These are phyloP conservation scores for Caenorhabditis sp. DNA, from an alignment of 2,888 invertebrate species.

Conservation along the genomic window DNA sequence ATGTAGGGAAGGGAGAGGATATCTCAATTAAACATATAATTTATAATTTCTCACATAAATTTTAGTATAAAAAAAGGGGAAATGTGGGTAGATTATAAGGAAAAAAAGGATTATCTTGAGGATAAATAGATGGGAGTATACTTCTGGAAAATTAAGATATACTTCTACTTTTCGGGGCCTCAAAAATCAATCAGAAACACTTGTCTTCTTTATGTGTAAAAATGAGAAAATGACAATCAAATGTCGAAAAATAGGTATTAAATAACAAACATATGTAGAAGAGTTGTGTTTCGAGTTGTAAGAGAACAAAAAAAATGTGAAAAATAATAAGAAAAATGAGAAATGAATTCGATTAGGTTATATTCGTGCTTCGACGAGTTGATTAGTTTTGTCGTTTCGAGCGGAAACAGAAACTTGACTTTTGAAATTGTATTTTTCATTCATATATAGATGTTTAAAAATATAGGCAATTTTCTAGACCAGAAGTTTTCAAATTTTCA, in stretches of 20 bases:
- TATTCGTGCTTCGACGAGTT: neutral
- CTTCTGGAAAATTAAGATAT: too few relatives aligned
- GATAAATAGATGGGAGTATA: too few relatives aligned
- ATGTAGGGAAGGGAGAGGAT: neutral
- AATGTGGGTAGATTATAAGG: neutral
- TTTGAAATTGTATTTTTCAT: too few relatives aligned
- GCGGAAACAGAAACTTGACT: neutral
- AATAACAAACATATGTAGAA: neutral
- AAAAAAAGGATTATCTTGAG: neutral
- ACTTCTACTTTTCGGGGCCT: too few relatives aligned
- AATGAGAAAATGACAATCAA: neutral
- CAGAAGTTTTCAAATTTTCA: too few relatives aligned
- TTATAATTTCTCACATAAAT: constrained; percentile 1
- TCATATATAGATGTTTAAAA: too few relatives aligned
- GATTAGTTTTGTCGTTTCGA: neutral
- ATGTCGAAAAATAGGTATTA: neutral
- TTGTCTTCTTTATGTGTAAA: neutral
- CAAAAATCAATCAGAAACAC: neutral
- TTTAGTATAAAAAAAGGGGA: neutral
- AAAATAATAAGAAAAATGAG: neutral
- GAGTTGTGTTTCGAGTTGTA: neutral
- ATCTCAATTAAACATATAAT: neutral
- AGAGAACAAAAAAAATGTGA: neutral
- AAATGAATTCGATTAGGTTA: neutral
- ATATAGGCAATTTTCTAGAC: too few relatives aligned